These are phyloP conservation scores for Eledone cirrhosa DNA, from an alignment of 2,888 invertebrate species.

Conservation along the genomic window DNA sequence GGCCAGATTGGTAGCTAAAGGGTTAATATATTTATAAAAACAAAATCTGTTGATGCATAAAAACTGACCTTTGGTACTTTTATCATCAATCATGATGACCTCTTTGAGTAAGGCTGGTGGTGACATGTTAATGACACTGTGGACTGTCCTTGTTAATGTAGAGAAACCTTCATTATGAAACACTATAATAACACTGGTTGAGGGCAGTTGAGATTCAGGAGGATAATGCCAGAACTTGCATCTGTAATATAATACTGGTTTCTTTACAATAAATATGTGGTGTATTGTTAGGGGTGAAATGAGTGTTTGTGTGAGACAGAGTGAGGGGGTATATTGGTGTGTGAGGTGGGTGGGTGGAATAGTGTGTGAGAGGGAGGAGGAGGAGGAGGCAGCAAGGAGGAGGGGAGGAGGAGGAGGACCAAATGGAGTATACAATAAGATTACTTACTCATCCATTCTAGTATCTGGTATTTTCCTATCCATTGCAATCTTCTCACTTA, in stretches of 20 bases:
- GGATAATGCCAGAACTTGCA: constrained; percentile 94
- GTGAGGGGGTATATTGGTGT: too few species aligned
- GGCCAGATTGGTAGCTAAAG: too few species aligned
- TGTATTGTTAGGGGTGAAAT: too few species aligned
- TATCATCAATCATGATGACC: constrained; percentile 68
- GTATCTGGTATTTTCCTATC: constrained; percentile 90
- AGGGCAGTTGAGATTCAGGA: constrained; percentile 76
- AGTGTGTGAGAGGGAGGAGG: too few species aligned
- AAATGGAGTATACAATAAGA: not conserved
- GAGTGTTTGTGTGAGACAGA: too few species aligned
- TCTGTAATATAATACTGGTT: constrained; percentile 62
- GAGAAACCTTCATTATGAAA: constrained; percentile 79
- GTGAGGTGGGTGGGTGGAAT: too few species aligned
- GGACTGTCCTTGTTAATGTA: constrained; percentile 59
- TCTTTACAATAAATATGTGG: not conserved
- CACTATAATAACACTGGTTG: constrained; percentile 90
- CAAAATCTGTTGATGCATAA: too few species aligned
- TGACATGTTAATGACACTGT: constrained; percentile 65
- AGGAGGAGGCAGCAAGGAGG: too few species aligned
- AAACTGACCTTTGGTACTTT: constrained; percentile 65
- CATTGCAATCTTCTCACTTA: constrained; percentile 92
- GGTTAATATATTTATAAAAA: too few species aligned
- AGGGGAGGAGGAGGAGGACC: too few species aligned
- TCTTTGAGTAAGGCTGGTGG: constrained; percentile 67
- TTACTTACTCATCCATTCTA: constrained; percentile 78